A percentile compares a stretch with the other conserved stretches of the same genome.
Evolutionary conservation across 2,113 vertebrate genomes (phyloP).

Genomic region (Motacilla tschutschensis): DNA sequence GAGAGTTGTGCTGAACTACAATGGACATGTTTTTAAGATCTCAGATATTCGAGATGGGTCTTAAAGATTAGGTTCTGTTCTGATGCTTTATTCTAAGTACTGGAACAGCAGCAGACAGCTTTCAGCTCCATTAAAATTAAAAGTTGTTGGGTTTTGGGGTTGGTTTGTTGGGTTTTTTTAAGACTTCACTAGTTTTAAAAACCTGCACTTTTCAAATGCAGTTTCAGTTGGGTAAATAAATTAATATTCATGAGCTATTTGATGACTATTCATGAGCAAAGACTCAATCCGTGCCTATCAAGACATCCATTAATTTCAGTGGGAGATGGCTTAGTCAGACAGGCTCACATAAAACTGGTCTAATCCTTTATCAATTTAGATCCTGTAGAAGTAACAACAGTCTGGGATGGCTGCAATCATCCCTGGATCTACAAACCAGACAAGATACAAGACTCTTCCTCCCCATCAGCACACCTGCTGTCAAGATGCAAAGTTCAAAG

Average conservation of each 20-base stretch:
- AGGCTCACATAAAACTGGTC: not conserved
- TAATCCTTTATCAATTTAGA: not conserved
- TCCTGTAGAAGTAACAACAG: not conserved
- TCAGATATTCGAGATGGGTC: accelerated
- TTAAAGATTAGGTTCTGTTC: not conserved
- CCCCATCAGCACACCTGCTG: not conserved
- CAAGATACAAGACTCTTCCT: not conserved
- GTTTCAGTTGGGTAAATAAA: not conserved
- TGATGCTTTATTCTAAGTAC: not conserved
- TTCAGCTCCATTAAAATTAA: not conserved
- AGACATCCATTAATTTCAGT: not conserved
- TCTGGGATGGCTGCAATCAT: not conserved
- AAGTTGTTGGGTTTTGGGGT: not conserved
- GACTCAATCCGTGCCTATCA: not conserved
- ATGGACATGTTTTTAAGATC: not conserved
- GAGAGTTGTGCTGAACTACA: not conserved
- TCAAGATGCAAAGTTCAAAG: not conserved
- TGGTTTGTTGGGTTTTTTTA: not conserved
- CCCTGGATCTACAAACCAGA: not conserved
- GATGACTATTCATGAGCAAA: not conserved
- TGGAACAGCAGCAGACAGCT: not conserved
- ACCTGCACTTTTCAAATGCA: not conserved
- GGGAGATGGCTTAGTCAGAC: not conserved
- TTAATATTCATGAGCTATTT: not conserved
- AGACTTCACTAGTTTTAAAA: not conserved